Evolutionary conservation across 2,888 invertebrate species (phyloP).

Genomic region (Diogma glabrata): DNA sequence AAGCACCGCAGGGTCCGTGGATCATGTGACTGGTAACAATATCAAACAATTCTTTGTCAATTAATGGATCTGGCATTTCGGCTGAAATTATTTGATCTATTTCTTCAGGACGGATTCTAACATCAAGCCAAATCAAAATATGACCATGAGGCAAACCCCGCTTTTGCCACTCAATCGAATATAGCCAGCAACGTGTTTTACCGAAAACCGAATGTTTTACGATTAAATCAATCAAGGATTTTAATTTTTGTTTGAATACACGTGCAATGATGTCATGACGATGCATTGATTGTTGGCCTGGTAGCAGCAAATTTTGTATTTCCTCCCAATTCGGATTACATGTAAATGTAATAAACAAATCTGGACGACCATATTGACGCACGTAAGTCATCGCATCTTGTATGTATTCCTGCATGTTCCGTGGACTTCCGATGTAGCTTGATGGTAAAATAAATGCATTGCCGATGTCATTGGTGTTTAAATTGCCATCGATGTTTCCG

Average conservation of each 20-base stretch:
- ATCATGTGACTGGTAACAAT: not conserved
- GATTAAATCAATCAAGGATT: too few relatives aligned
- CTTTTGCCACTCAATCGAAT: not conserved
- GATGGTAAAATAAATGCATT: not conserved
- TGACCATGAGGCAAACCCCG: too few relatives aligned
- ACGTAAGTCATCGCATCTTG: slow-evolving; percentile 4
- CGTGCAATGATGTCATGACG: not conserved
- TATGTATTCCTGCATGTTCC: not conserved
- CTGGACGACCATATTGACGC: slow-evolving; percentile 3
- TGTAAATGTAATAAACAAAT: slow-evolving; percentile 1
- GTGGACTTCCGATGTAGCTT: not conserved
- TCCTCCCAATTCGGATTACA: not conserved
- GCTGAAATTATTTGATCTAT: too few relatives aligned
- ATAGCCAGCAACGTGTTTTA: not conserved
- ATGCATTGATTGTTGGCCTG: not conserved
- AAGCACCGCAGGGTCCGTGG: not conserved
- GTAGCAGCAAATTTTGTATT: not conserved
- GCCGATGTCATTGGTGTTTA: not conserved
- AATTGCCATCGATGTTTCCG: not conserved
- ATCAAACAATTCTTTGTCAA: not conserved
- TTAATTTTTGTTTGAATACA: not conserved
- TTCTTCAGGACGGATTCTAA: too few relatives aligned
- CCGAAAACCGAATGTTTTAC: not conserved
- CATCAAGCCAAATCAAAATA: too few relatives aligned
- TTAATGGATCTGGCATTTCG: too few relatives aligned